phyloP scores from a whole-genome alignment of 1,140 invertebrate genomes.

The Leptinotarsa texana region DNA sequence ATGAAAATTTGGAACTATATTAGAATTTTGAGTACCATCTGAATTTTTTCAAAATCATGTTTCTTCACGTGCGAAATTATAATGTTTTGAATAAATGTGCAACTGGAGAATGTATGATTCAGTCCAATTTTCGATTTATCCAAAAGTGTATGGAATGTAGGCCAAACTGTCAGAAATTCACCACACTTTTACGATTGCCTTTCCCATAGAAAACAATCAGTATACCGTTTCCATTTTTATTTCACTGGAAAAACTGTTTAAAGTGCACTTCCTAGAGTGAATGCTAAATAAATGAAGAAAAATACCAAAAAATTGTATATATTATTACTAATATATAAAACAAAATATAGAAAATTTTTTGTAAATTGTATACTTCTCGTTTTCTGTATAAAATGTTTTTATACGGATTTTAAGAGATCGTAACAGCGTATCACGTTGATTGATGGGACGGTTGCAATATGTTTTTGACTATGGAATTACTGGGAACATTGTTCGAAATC shows the following conservation, averaged over 20 bases:
- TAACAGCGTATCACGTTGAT: conserved; percentile 21
- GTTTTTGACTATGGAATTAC: not conserved
- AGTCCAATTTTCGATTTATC: too few relatives aligned
- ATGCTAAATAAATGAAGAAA: conserved; percentile 30
- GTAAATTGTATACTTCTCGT: conserved; percentile 38
- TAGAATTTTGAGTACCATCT: too few relatives aligned
- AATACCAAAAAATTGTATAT: conserved; percentile 46
- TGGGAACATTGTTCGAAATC: too few relatives aligned
- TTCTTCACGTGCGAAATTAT: too few relatives aligned
- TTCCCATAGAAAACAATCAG: not conserved
- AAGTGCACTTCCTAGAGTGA: conserved; percentile 49
- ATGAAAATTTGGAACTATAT: too few relatives aligned
- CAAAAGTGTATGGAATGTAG: too few relatives aligned
- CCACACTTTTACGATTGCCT: conserved; percentile 8
- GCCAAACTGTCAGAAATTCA: not conserved
- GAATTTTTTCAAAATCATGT: too few relatives aligned
- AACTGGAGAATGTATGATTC: too few relatives aligned
- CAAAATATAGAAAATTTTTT: conserved; percentile 41
- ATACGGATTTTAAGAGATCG: conserved; percentile 32
- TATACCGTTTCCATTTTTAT: conserved; percentile 26
- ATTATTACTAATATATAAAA: conserved; percentile 31
- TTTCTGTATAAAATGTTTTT: conserved; percentile 39
- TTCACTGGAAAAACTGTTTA: conserved; percentile 25
- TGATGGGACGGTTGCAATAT: conserved; percentile 31
- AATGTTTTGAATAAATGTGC: too few relatives aligned